Base-by-base conservation (phyloP, 37 sponge, comb jelly and placozoan genomes). In the Ianthella basta region DNA sequence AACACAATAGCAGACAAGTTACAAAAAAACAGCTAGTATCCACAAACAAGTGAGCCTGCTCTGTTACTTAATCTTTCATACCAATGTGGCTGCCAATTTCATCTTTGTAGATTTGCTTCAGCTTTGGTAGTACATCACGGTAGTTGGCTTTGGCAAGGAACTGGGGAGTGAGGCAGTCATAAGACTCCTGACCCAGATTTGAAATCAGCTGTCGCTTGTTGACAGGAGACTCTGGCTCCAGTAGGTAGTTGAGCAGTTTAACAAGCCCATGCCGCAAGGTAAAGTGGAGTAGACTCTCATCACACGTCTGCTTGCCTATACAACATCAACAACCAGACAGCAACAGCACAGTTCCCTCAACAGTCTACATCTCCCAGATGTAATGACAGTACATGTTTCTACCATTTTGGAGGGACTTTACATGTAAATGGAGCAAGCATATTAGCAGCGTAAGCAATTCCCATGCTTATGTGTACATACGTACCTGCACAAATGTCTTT, bases 251-350 rank as follows among this genome's bases (percentile, higher is more conserved):
- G 25, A 44, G 14, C 25, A 75, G 54, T 4, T 24, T 24, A 0
- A 40, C 1, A 24, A 75, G 38, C 16, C 54, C 5, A 44, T 75
- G 33, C 10, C 78, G 37, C 53, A 75, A 24, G n/a, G 78, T 16
- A 24, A 75, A 75, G 25, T 75, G 78, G n/a, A 75, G 78, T n/a
- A 75, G 33, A 24, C 44, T 75, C 40, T 75, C 78, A 6, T 36
- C 78, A 3, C 24, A 4, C 1, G 78, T 34, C 20, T 32, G 72
- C 30, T 70, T 70, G 4, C 72, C 72, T 70, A 44, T 8, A 44
- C 3, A 44, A 44, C 50, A 44, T 10, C 50, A 44, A 44, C 50
- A 44, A 44, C n/a, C n/a, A n/a, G n/a, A n/a, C n/a, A 44, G 8
- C 50, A 44, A 44, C 50, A n/a, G n/a, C n/a, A n/a, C n/a, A n/a